These are phyloP conservation scores for Chaetops frenatus DNA, from an alignment of 2,113 vertebrate genomes.

Conservation along the genomic window DNA sequence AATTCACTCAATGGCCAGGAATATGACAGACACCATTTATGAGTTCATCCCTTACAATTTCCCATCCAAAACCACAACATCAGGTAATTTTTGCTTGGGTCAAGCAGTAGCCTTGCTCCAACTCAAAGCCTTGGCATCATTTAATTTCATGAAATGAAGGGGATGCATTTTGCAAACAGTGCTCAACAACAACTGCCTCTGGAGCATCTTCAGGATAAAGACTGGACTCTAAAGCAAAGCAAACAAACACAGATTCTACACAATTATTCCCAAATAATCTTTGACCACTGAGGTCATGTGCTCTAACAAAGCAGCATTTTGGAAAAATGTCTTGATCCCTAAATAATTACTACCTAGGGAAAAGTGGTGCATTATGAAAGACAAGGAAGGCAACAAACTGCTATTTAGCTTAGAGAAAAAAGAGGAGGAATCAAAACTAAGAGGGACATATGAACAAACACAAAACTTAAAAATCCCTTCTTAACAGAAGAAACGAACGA, in stretches of 20 bases:
- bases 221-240: not conserved
- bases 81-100: not conserved
- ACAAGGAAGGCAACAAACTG: not conserved
- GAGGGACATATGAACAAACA: not conserved
- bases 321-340: not conserved
- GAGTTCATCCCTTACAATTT: not conserved
- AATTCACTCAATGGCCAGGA: not conserved
- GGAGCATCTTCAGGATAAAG: not conserved
- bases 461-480: not conserved
- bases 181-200: not conserved
- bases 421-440: not conserved
- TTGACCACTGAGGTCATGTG: not conserved
- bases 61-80: not conserved
- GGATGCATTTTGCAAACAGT: not conserved
- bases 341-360: not conserved
- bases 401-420: not conserved
- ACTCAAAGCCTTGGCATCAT: not conserved
- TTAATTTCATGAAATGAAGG: not conserved
- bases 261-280: not conserved
- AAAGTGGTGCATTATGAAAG: not conserved
- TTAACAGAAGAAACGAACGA: not conserved
- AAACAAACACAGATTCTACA: not conserved
- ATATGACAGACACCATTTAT: not conserved
- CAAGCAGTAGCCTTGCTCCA: not conserved
- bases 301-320: not conserved